A percentile compares a stretch with the other conserved stretches of the same genome.
These are phyloP conservation scores for Hemaris fuciformis DNA, from an alignment of 2,888 invertebrate species.

Conservation along the genomic window DNA sequence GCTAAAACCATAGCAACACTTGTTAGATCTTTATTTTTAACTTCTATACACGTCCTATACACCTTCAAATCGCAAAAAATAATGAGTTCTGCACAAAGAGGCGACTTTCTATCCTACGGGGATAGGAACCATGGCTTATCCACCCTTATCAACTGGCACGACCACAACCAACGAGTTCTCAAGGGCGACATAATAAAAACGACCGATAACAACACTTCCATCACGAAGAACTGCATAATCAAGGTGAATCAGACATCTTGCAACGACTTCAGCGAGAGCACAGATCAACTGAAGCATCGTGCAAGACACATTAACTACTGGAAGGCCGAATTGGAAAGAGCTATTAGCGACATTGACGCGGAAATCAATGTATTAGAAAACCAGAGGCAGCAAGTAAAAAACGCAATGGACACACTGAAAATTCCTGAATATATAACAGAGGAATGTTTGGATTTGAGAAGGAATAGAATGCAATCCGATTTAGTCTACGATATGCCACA, in stretches of 20 bases:
- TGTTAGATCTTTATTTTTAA: neutral
- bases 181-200: conserved; percentile 68
- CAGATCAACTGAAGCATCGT: conserved; percentile 65
- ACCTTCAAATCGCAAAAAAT: conserved; percentile 19
- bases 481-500: conserved; percentile 88
- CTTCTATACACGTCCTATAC: neutral
- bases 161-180: conserved; percentile 59
- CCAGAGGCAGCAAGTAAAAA: conserved; percentile 70
- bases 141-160: conserved; percentile 62
- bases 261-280: conserved; percentile 64
- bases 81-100: conserved; percentile 57
- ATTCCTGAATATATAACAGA: conserved; percentile 76
- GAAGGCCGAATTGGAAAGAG: conserved; percentile 69
- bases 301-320: conserved; percentile 72
- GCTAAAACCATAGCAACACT: neutral
- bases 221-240: conserved; percentile 70
- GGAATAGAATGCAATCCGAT: conserved; percentile 86
- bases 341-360: conserved; percentile 66
- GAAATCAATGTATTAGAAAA: conserved; percentile 64
- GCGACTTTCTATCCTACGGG: conserved; percentile 63
- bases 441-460: conserved; percentile 86
- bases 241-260: conserved; percentile 73
- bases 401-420: conserved; percentile 63
- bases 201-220: conserved; percentile 67
- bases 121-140: conserved; percentile 56